These are phyloP conservation scores for Scortum barcoo DNA, from an alignment of 2,113 vertebrate genomes.

Conservation along the genomic window DNA sequence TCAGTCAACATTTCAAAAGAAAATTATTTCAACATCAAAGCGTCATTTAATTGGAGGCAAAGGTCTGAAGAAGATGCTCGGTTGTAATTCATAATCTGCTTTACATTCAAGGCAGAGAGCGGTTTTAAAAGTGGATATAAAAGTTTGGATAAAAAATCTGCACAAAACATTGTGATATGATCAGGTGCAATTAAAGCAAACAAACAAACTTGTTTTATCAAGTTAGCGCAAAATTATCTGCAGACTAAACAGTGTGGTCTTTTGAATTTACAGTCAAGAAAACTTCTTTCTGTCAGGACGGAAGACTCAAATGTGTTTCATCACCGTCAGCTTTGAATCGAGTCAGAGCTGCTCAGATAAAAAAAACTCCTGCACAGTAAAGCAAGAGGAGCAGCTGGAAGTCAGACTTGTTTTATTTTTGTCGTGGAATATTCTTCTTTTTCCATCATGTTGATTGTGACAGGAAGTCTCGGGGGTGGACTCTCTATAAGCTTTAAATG, in stretches of 20 bases:
- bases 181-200: conserved; percentile 25
- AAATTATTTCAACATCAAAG: conserved; percentile 56
- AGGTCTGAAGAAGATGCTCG: conserved; percentile 22
- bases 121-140: conserved; percentile 11
- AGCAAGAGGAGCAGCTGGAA: conserved; percentile 5
- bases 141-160: conserved; percentile 12
- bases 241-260: neutral
- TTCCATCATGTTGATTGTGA: neutral
- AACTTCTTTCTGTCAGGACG: neutral
- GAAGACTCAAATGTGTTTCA: conserved; percentile 12
- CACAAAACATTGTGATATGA: conserved; percentile 6
- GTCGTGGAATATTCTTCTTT: neutral
- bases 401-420: neutral
- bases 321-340: neutral
- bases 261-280: neutral
- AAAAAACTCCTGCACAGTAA: neutral
- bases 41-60: conserved; percentile 25
- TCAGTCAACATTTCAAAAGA: conserved; percentile 47
- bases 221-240: neutral
- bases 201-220: neutral
- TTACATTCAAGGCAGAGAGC: neutral
- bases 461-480: too few relatives aligned
- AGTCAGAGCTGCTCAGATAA: neutral
- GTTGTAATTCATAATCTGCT: conserved; percentile 15
- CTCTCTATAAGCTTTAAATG: too few relatives aligned